Conservation (phyloP, 2,888 invertebrate species). For the Tanytarsus gracilentus region DNA sequence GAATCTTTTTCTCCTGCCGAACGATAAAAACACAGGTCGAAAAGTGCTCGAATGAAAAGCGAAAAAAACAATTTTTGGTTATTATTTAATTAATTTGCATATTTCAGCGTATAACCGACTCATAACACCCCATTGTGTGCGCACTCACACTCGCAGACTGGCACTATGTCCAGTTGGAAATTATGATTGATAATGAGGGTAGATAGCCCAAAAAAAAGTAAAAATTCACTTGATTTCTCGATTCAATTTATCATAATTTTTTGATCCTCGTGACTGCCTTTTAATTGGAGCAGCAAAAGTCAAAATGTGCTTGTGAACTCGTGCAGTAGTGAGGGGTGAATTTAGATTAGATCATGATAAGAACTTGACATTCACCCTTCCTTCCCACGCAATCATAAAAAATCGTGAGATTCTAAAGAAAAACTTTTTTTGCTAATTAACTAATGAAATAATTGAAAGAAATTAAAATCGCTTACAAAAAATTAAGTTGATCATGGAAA, state of each 20-base stretch:
- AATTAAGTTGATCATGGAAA: too few species aligned
- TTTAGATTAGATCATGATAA: background rate
- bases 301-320: background rate
- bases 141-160: background rate
- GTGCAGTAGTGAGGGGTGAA: background rate
- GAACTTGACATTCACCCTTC: background rate
- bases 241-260: conserved; percentile 27
- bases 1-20: background rate
- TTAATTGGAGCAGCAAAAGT: conserved; percentile 18
- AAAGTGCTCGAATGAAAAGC: background rate
- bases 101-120: conserved; percentile 1
- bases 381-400: background rate
- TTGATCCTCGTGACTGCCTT: conserved; percentile 25
- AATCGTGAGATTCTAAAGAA: background rate
- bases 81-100: conserved; percentile 29
- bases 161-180: background rate
- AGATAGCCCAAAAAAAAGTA: conserved; percentile 10
- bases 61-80: conserved; percentile 22
- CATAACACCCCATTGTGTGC: background rate
- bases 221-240: background rate
- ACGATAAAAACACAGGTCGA: background rate
- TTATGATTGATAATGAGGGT: conserved; percentile 29
- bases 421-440: conserved; percentile 4
- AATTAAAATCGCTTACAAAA: too few species aligned
- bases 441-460: conserved; percentile 25